Base-by-base conservation (phyloP, 2,113 vertebrate genomes). In the Toxotes chatareus region DNA sequence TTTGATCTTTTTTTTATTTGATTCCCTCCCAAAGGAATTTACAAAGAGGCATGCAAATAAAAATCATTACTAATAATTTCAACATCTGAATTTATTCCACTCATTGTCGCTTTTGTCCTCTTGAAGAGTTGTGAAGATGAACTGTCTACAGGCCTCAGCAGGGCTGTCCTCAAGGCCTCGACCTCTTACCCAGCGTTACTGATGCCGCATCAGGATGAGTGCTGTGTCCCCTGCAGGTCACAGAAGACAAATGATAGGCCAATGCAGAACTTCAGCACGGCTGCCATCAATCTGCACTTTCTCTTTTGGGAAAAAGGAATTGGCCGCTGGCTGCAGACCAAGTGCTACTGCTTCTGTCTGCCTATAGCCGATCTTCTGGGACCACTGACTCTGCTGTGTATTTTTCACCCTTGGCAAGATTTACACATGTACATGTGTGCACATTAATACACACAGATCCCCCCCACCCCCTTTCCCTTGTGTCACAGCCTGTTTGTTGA, bases 401-500 rank as follows among this genome's bases (percentile, higher is more conserved):
- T n/a, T 69, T 32, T 75, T 74, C 16, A 8, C 65, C 3, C 5
- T 79, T 55, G 9, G 63, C 70, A 64, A 59, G 78, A 40, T 72
- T 78, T 59, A 32, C 62, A 75, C 63, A 53, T 76, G 63, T 67
- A 60, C 49, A 10, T 65, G 40, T 72, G 53, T 34, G 59, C 34
- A 53, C 76, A n/a, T 51, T 56, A 62, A 86, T 7, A 59, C 40
- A 85, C 60, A 71, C 40, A 31, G 42, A 79, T 23, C 51, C 71
- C 27, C 34, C 68, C 0, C 12, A 70, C 47, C 55, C 71, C 56
- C 11, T 23, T 13, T 73, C 59, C 72, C 76, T 76, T 4, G 19
- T 86, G 84, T 90, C 81, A 61, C 83, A 80, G 86, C 63, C 84
- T 91, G 91, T 86, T 91, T 84, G 79, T 92, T 89, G 88, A 90